Conservation (phyloP, 2,797 vertebrate genomes). For the Hippocampus kuda region DNA sequence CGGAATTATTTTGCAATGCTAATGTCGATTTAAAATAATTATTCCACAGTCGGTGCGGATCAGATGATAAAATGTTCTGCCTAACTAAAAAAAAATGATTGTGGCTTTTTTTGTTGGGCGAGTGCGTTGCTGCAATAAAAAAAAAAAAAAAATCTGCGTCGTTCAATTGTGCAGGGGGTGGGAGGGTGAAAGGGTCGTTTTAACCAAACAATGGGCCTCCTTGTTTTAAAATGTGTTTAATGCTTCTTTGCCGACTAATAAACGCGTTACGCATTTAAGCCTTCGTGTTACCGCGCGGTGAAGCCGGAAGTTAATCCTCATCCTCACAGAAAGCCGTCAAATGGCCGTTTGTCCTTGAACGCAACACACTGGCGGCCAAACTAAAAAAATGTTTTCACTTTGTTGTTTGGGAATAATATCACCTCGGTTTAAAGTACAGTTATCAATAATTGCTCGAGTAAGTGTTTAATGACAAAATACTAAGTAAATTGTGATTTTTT, state of each 20-base stretch:
- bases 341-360: background rate
- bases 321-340: background rate
- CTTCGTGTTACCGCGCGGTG: background rate
- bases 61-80: background rate
- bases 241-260: background rate
- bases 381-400: background rate
- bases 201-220: background rate
- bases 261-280: background rate
- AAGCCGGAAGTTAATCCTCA: slow-evolving; percentile 1
- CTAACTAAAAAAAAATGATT: background rate
- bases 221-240: background rate
- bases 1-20: background rate
- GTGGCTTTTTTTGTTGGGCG: background rate
- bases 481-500: too few species aligned
- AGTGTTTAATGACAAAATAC: too few species aligned
- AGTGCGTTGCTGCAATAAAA: background rate
- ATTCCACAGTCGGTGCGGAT: background rate
- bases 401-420: too few species aligned
- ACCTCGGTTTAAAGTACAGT: too few species aligned
- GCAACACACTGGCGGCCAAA: background rate
- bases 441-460: too few species aligned
- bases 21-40: background rate
- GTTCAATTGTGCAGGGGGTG: background rate
- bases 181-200: background rate
- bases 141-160: background rate